These are phyloP conservation scores for Rutilus rutilus DNA, from an alignment of 2,113 vertebrate genomes.

Conservation along the genomic window DNA sequence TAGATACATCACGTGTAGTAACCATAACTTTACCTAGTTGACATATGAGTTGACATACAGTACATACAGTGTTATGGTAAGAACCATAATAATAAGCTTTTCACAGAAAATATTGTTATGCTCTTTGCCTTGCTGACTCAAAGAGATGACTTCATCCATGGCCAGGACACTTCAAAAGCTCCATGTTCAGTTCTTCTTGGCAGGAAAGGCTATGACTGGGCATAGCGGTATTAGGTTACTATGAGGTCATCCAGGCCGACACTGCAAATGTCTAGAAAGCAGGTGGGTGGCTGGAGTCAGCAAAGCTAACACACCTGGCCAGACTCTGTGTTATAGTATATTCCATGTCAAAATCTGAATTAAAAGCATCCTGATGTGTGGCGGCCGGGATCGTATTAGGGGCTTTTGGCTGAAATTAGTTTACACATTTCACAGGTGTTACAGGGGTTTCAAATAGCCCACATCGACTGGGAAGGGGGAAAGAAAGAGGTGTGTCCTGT, in stretches of 20 bases:
- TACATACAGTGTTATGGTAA: background rate
- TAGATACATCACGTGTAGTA: no score
- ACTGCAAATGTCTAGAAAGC: slow-evolving; percentile 14
- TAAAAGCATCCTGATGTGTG: background rate
- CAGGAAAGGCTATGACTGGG: slow-evolving; percentile 26
- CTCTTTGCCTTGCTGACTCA: slow-evolving; percentile 42
- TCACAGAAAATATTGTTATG: slow-evolving; percentile 21
- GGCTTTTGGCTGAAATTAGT: slow-evolving; percentile 4
- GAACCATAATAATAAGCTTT: background rate
- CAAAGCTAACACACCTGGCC: slow-evolving; percentile 54
- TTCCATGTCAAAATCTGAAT: slow-evolving; percentile 14
- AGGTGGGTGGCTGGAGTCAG: slow-evolving; percentile 48
- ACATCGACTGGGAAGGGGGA: background rate
- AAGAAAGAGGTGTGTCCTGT: background rate
- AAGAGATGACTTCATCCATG: slow-evolving; percentile 8
- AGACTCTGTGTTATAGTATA: slow-evolving; percentile 18
- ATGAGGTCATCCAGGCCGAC: slow-evolving; percentile 34
- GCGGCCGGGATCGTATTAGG: background rate
- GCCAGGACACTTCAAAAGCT: slow-evolving; percentile 30
- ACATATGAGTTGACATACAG: background rate
- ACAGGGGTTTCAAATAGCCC: background rate
- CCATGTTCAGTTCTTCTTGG: slow-evolving; percentile 23
- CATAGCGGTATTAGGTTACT: slow-evolving; percentile 31
- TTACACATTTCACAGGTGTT: background rate
- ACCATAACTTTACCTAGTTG: no score